Percentiles rank a stretch among this genome's conserved stretches.
Conservation (phyloP, 2,113 vertebrate species). For the Prunella fulvescens region DNA sequence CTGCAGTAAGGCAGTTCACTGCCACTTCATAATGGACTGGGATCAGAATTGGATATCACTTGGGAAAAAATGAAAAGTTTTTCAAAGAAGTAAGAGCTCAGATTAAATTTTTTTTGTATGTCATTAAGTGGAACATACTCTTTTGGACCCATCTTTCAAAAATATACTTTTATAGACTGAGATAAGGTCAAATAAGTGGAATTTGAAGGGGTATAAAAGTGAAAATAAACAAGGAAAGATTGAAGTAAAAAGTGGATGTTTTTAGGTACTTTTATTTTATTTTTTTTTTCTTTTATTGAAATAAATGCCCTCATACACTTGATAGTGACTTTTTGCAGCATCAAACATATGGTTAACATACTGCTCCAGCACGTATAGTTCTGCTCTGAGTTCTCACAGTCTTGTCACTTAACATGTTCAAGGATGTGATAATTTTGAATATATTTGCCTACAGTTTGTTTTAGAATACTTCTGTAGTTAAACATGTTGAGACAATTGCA, state of each 20-base stretch:
- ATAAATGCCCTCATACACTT: neutral
- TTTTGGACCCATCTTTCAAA: neutral
- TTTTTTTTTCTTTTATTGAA: neutral
- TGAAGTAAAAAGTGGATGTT: neutral
- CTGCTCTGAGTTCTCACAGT: neutral
- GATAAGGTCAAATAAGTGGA: neutral
- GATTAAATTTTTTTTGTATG: neutral
- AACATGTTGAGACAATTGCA: conserved; percentile 1
- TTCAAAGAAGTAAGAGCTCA: neutral
- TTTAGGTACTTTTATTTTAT: neutral
- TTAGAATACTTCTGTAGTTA: neutral
- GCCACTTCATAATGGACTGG: neutral
- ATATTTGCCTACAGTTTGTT: conserved; percentile 1
- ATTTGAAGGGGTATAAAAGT: neutral
- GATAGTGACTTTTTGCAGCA: neutral
- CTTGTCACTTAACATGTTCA: neutral
- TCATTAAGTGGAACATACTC: neutral
- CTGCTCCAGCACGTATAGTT: neutral
- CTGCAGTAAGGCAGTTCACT: neutral
- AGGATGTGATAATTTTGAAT: neutral
- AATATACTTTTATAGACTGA: neutral
- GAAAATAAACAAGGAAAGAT: neutral
- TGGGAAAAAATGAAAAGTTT: neutral
- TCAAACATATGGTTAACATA: neutral
- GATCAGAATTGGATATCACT: neutral